Evolutionary conservation across 2,797 vertebrate species (phyloP), one percentile per base, ranked within the genome.

Genomic region (Meriones psammophilus): DNA sequence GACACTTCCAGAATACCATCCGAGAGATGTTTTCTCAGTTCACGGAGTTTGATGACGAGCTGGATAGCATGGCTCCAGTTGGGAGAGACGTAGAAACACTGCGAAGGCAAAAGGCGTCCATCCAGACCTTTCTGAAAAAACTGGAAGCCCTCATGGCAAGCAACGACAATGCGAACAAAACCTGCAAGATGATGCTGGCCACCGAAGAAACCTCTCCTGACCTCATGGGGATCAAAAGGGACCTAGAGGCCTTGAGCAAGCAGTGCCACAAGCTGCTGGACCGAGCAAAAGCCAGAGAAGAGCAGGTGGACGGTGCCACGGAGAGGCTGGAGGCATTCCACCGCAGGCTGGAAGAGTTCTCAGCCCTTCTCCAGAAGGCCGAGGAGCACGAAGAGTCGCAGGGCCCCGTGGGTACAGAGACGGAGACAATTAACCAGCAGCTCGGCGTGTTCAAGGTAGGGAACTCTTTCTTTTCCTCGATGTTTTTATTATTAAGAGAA

Each of bases 1-100:
- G 99, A 2, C 99, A 99, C 98, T 99, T 99, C 97, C 99, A 99
- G 98, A 99, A 99, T 97, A 99, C 98, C 98, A 99, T 99, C 97
- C 99, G 99, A 39, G 99, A 99, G 98, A 99, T 99, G 99, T 99
- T 99, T 97, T 98, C 98, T 91, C 98, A 98, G 93, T 99, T 99
- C 98, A 99, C 99, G 12, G 99, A 99, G 97, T 99, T 99, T 96
- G 99, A 99, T 83, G 99, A 99, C 95, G 99, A 99, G 97, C 98
- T 99, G 50, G 99, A 99, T 91, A 99, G 98, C 96, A 99, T 99
- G 99, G 98, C 98, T 88, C 98, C 99, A 0, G 99, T 99, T 42
- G 99, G 98, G 84, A 99, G 99, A 33, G 98, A 99, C 95, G 95
- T 98, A 26, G 87, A 97, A 89, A 98, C 98, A 2, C 97, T 99